Evolutionary conservation across 2,888 invertebrate genomes (phyloP), one percentile per base, ranked within the genome.

Genomic region (Torymus auratus): DNA sequence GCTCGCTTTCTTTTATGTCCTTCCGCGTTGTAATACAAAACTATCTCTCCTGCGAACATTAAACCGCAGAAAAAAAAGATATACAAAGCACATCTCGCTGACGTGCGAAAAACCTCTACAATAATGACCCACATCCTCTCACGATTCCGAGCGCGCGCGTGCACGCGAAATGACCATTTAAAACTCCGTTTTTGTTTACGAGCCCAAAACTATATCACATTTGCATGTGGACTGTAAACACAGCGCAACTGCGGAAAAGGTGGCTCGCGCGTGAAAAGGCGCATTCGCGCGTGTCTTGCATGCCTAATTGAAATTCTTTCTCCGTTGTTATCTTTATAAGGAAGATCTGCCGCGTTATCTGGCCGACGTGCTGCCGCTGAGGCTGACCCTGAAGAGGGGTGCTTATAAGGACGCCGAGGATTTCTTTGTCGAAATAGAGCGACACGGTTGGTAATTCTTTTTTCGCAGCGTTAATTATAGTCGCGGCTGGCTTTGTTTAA

Each of bases 341-440:
- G 61, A 77, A 65, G 65, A 82, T 12, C 78, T 84, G 58, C 23
- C 61, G 7, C 0, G 11, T 11, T 64, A 83, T 50, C 68, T 85
- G 15, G 23, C 23, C 53, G 10, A 81, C 23, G 55, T 80, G 17
- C 77, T 86, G 23, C 84, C 84, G 15, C 58, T 28, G 17, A 83
- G 76, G 64, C 61, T 85, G 11, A 28, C 80, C 71, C 23, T 84
- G 10, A 84, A 84, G 28, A 75, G 72, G 23, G 55, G 61, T n/a
- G 82, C 83, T 53, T 85, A 85, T 68, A 83, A 83, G 74, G 77
- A 82, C 60, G 69, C 13, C 23, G 53, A 65, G 75, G 80, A 83
- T 10, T 85, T 84, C 70, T 58, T 84, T n/a, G 23, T 13, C 11
- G 85, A 85, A 69, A n/a, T 85, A 28, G 80, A 84, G 64, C 71